Conservation (phyloP, 2,888 invertebrate genomes). For the Odontocerum albicorne region DNA sequence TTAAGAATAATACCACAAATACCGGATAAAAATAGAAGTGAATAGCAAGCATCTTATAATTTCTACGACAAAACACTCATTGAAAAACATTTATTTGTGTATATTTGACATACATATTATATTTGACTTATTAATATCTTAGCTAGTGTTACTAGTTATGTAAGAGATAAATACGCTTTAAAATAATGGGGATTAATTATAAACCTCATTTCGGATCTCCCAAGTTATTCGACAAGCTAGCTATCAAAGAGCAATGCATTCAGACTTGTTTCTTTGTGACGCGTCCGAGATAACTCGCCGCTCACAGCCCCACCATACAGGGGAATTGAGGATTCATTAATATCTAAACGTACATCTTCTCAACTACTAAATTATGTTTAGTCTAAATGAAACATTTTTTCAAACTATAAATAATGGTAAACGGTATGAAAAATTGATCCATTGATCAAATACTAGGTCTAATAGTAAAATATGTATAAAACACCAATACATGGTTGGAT, state of each 20-base stretch:
- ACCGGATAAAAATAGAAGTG: constrained; percentile 11
- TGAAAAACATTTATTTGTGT: constrained; percentile 37
- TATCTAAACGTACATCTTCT: constrained; percentile 16
- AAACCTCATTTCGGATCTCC: constrained; percentile 28
- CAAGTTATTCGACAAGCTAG: constrained; percentile 26
- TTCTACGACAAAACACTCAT: constrained; percentile 36
- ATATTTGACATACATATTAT: constrained; percentile 34
- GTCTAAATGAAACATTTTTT: constrained; percentile 6
- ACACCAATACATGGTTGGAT: neutral
- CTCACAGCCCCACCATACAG: constrained; percentile 2
- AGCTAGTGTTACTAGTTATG: constrained; percentile 32
- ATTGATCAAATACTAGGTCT: constrained; percentile 1
- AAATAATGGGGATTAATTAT: constrained; percentile 27
- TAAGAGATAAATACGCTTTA: constrained; percentile 22
- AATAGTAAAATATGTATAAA: constrained; percentile 2
- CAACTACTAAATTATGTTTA: constrained; percentile 6
- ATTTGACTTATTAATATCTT: constrained; percentile 34
- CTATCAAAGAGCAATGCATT: constrained; percentile 25
- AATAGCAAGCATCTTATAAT: constrained; percentile 32
- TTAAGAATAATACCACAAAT: constrained; percentile 1
- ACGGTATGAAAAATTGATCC: constrained; percentile 1
- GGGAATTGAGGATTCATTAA: constrained; percentile 21
- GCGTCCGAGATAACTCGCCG: neutral
- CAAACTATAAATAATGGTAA: constrained; percentile 10
- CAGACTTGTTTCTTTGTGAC: constrained; percentile 27